Evolutionary conservation across 2,113 vertebrate species (phyloP).

Genomic region (Edolisoma coerulescens): DNA sequence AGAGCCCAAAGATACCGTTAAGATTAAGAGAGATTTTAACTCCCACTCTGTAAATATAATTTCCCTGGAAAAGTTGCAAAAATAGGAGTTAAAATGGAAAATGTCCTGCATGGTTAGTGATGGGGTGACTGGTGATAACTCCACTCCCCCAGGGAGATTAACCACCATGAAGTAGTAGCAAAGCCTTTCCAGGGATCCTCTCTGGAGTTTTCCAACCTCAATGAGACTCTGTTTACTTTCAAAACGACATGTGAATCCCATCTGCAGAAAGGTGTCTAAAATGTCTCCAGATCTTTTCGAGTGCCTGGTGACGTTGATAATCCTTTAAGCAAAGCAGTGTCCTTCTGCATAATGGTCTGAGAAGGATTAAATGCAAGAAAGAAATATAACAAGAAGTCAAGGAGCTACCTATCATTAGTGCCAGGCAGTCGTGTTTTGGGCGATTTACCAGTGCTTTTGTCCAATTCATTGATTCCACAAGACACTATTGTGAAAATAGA

Average conservation of each 20-base stretch:
- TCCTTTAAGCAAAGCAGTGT: neutral
- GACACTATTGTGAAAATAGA: constrained; percentile 10
- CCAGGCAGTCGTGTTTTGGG: neutral
- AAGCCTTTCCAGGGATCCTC: neutral
- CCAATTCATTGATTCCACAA: neutral
- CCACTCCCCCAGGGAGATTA: neutral
- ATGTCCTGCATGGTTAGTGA: neutral
- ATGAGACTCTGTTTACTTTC: neutral
- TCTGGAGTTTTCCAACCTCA: neutral
- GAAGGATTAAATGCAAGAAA: neutral
- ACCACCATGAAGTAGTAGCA: neutral
- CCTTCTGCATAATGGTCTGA: constrained; percentile 19
- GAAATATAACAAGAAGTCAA: neutral
- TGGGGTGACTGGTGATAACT: neutral
- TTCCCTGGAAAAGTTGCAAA: neutral
- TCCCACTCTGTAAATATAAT: neutral
- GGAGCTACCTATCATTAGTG: neutral
- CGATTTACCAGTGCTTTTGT: neutral
- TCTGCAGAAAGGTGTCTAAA: neutral
- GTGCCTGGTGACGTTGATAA: neutral
- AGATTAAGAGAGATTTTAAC: constrained; percentile 1
- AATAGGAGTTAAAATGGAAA: neutral
- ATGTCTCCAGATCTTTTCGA: neutral
- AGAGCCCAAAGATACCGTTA: neutral
- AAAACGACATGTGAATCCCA: neutral